Base-by-base conservation (phyloP, 37 sponge, comb jelly and placozoan species). In the Haliclona indistincta region DNA sequence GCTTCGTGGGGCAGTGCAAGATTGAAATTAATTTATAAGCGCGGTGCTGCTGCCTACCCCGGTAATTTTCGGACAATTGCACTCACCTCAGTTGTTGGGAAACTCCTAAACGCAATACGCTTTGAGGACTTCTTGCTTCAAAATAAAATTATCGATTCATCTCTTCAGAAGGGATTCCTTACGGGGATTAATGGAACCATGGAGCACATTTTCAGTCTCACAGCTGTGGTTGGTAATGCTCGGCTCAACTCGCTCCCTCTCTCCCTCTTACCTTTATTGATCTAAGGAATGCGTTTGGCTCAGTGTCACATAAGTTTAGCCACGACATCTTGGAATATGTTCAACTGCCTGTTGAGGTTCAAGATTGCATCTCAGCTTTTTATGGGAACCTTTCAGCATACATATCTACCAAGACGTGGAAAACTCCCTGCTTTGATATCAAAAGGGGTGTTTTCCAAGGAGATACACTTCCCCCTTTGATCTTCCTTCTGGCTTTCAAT, bases 261-360 rank as follows among this genome's bases (percentile, higher is more conserved):
- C n/a, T n/a, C n/a, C n/a, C n/a, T n/a, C n/a, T n/a, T n/a, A n/a
- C n/a, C n/a, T n/a, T n/a, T n/a, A n/a, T n/a, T n/a, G n/a, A n/a
- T n/a, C n/a, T n/a, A n/a, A 49, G 53, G 39, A 71, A 56, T 58
- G 75, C 75, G 17, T 74, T 71, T 71, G 72, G 72, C 38, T 71
- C 72, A 8, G 36, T 71, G n/a, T 52, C 33, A 22, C 72, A 71
- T 51, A 4, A 51, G 20, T 29, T 35, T 2, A 49, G 49, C 3
- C 3, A 15, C 4, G 37, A 33, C 53, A 53, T 71, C 36, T 40
- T 71, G 20, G 13, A 29, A 22, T 4, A 22, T 28, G 33, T 51
- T 1, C 49, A 53, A 5, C 19, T 74, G 13, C 75, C 75, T 22
- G 15, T 22, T 4, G 43, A 2, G 1, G 10, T 60, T 6, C n/a